Base-by-base conservation (phyloP, 2,797 vertebrate species). In the Clarias laeviceps region DNA sequence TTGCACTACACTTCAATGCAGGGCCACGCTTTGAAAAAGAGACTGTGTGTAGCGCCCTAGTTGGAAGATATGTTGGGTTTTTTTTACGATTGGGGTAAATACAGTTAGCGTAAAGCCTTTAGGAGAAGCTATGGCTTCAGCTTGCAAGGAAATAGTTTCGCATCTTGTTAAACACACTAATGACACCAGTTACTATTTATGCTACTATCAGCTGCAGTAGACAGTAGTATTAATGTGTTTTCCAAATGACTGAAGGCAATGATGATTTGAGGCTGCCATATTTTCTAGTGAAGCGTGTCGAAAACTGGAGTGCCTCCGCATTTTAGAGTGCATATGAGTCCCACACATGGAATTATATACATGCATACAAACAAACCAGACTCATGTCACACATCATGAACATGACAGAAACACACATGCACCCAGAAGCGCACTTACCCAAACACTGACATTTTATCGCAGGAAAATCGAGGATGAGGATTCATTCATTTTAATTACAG, bases 281-380 rank as follows among this genome's bases (percentile, higher is more conserved):
- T 81, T 70, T 83, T 45, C 37, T n/a, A 61, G 57, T 40, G 32
- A 81, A 78, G 61, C 15, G 64, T n/a, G 61, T 78, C 20, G n/a
- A 61, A 80, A 85, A 86, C 80, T 76, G 24, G 68, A 85, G 81
- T 40, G 86, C 85, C 89, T 90, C 87, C 82, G 84, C 86, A 87
- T 86, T 89, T 89, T 90, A 86, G 82, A 86, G 86, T 86, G 88
- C 85, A 90, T 86, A 82, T 65, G 54, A 8, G 14, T 87, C 85
- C 40, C 82, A 82, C 82, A 83, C 84, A 66, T 79, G 45, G 27
- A 77, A 81, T 76, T 37, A 62, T 84, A 88, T 87, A 83, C 80
- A 62, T 80, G 77, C 6, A 79, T 68, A 68, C 85, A 80, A 65
- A 87, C 74, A 74, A 18, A 65, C 57, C 14, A 76, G n/a, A 84